Evolutionary conservation across 2,888 invertebrate species (phyloP).

Genomic region (Agrenia bidenticulata): DNA sequence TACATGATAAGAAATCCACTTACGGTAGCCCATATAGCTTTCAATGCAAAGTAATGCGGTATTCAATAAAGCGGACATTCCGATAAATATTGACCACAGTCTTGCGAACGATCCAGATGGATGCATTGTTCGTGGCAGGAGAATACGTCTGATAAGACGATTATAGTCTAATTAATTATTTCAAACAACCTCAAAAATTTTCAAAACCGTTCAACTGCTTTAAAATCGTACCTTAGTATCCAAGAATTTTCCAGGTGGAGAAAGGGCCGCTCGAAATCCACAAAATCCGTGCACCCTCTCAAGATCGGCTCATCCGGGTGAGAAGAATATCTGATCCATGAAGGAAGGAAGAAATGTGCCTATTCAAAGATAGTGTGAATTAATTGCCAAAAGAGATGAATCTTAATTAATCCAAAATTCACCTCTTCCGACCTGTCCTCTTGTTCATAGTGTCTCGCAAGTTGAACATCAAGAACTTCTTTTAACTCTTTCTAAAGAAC

Average conservation of each 20-base stretch:
- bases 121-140: constrained; percentile 42
- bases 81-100: constrained; percentile 34
- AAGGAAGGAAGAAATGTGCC: constrained; percentile 13
- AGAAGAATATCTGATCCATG: constrained; percentile 26
- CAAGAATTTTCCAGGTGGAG: constrained; percentile 18
- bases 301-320: constrained; percentile 22
- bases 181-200: constrained; percentile 13
- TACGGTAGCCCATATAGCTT: constrained; percentile 30
- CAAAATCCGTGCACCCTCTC: constrained; percentile 30
- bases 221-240: constrained; percentile 24
- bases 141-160: background rate
- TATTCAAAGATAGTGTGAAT: too few species aligned
- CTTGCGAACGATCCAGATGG: constrained; percentile 45
- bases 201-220: background rate
- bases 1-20: too few species aligned
- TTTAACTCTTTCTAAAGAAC: too few species aligned
- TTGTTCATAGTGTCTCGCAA: background rate
- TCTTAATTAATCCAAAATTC: too few species aligned
- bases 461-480: background rate
- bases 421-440: background rate
- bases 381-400: too few species aligned
- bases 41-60: constrained; percentile 29
- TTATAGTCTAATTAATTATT: too few species aligned
- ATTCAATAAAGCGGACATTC: constrained; percentile 25
- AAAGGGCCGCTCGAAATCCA: constrained; percentile 42